Evolutionary conservation across 1,140 invertebrate genomes (phyloP).

Genomic region (Zaprionus lachaisei): DNA sequence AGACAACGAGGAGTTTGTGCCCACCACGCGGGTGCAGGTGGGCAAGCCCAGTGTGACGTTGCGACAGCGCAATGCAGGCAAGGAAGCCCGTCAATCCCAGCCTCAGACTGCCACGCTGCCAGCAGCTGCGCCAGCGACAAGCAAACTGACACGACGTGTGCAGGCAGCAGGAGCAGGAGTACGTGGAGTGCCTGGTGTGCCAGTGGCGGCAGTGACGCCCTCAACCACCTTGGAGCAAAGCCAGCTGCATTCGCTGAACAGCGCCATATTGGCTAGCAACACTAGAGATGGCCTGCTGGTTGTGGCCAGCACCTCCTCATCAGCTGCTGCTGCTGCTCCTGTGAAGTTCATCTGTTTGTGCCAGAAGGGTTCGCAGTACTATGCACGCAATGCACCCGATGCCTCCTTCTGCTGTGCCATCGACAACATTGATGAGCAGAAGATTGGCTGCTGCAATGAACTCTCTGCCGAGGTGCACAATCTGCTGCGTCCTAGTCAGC

Average conservation of each 20-base stretch:
- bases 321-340: slow-evolving; percentile 11
- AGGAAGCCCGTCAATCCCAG: slow-evolving; percentile 35
- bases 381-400: slow-evolving; percentile 72
- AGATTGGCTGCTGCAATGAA: slow-evolving; percentile 92
- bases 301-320: slow-evolving; percentile 47
- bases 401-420: slow-evolving; percentile 87
- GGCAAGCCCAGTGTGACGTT: slow-evolving; percentile 79
- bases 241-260: slow-evolving; percentile 15
- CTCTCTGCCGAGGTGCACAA: slow-evolving; percentile 85
- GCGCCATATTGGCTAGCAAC: slow-evolving; percentile 32
- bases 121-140: not conserved
- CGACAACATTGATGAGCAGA: slow-evolving; percentile 91
- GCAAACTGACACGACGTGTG: slow-evolving; percentile 46
- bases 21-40: slow-evolving; percentile 73
- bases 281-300: slow-evolving; percentile 38
- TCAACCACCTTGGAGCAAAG: slow-evolving; percentile 14
- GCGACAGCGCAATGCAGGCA: slow-evolving; percentile 60
- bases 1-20: slow-evolving; percentile 83
- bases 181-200: not conserved
- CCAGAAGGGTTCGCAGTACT: slow-evolving; percentile 79
- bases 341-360: slow-evolving; percentile 76
- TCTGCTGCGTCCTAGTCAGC: slow-evolving; percentile 90
- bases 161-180: slow-evolving; percentile 16
- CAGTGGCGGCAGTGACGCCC: not conserved
- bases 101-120: slow-evolving; percentile 12